Base-by-base conservation (phyloP, 2,113 vertebrate species). In the Tragulus kanchil region DNA sequence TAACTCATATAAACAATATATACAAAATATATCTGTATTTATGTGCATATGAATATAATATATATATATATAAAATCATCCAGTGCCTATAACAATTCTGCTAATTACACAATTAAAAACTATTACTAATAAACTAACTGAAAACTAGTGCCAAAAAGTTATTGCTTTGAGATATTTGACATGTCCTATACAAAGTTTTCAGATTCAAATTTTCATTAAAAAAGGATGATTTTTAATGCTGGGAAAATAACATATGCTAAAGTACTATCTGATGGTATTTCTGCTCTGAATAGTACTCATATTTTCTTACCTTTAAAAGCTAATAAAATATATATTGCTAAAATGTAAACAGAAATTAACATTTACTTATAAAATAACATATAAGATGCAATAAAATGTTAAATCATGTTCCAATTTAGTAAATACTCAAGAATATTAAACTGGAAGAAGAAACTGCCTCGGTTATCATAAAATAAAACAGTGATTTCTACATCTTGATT, bases 361-460 rank as follows among this genome's bases (percentile, higher is more conserved):
- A 95, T 94, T 92, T 97, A 93, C 77, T 94, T 45, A 94, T 84
- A 94, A 95, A 97, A 94, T 95, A 97, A 45, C 16, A 93, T 64
- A 81, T 17, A 86, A 81, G 54, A 91, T 92, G 73, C 16, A 96
- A 96, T 92, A 93, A 97, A 97, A 88, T 83, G 0, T 85, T 75
- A 96, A 73, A 96, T 71, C 86, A 50, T 93, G 89, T 94, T 75
- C 42, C n/a, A 90, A 96, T 89, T 75, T 92, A 97, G 85, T 89
- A 77, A 59, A 77, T 92, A 94, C 58, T 59, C 92, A n/a, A 96
- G 62, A 96, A 95, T 94, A 54, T 78, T 96, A 96, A 93, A 93
- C 69, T 48, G 3, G 31, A 62, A 85, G 42, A 97, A 92, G 96
- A 98, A 92, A 96, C 85, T 83, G n/a, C 31, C 89, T 95, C 89